Percentiles rank a stretch among this genome's conserved stretches.
phyloP scores from a whole-genome alignment of 2,888 invertebrate species.

The Orthonevra nobilis region DNA sequence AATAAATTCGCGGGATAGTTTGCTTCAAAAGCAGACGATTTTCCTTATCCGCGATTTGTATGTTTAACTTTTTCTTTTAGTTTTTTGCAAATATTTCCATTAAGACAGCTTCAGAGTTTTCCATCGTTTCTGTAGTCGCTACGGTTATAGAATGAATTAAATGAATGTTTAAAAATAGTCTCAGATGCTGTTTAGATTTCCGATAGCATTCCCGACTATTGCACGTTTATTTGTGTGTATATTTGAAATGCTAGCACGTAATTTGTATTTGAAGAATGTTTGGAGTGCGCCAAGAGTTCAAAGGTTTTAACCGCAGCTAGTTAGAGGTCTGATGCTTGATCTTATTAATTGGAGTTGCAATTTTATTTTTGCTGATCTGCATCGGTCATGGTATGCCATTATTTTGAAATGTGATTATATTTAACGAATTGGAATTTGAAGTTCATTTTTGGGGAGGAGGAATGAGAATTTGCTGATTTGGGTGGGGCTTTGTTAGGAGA shows the following conservation, averaged over 20 bases:
- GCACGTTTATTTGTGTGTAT: background rate
- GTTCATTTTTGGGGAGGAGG: no score
- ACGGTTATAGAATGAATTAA: slow-evolving; percentile 54
- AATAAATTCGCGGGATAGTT: slow-evolving; percentile 10
- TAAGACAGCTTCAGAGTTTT: no score
- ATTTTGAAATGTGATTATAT: no score
- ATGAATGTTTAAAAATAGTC: slow-evolving; percentile 55
- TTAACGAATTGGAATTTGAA: no score
- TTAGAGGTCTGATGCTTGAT: slow-evolving; percentile 66
- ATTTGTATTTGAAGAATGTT: slow-evolving; percentile 62
- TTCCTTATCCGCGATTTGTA: slow-evolving; percentile 5
- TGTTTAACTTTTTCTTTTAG: background rate
- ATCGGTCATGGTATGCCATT: no score
- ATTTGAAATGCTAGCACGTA: slow-evolving; percentile 36
- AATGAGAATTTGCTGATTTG: no score
- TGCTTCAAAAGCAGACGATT: slow-evolving; percentile 49
- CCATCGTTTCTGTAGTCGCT: slow-evolving; percentile 5
- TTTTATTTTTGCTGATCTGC: no score
- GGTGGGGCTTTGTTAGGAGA: no score
- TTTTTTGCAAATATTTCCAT: background rate
- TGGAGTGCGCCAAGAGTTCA: slow-evolving; percentile 54
- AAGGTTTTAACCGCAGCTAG: slow-evolving; percentile 58
- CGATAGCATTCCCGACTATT: slow-evolving; percentile 18
- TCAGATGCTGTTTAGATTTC: slow-evolving; percentile 31
- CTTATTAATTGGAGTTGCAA: no score